phyloP scores from a whole-genome alignment of 2,797 vertebrate genomes.

The Lacerta bilineata region DNA sequence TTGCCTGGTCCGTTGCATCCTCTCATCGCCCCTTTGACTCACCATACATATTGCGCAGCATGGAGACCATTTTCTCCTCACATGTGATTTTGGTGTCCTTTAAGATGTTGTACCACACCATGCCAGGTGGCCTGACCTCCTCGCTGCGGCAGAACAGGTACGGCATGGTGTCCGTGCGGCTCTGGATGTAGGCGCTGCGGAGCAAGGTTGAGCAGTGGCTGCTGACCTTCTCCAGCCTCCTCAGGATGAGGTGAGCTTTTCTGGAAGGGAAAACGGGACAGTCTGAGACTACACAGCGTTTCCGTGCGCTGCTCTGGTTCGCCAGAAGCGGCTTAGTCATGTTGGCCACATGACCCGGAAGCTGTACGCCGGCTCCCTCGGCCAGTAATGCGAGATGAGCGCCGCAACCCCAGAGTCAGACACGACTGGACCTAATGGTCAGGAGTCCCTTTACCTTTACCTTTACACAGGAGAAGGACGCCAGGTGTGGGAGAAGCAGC shows the following conservation, averaged over 20 bases:
- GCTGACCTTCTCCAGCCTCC: conserved; percentile 92
- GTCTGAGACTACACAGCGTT: conserved; percentile 12
- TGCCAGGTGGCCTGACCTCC: conserved; percentile 84
- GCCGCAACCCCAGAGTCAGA: no score
- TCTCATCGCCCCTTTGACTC: conserved; percentile 96
- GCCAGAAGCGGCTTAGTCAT: no score
- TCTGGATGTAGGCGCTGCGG: conserved; percentile 94
- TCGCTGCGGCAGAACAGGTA: conserved; percentile 93
- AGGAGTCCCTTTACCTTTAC: no score
- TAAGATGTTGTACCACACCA: conserved; percentile 90
- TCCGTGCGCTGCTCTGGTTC: no score
- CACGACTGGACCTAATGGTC: no score
- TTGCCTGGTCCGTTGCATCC: conserved; percentile 56
- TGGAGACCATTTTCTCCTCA: conserved; percentile 94
- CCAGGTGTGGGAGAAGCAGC: not conserved
- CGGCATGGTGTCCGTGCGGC: conserved; percentile 93
- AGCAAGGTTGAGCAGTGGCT: conserved; percentile 86
- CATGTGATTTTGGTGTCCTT: conserved; percentile 92
- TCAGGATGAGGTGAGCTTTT: conserved; percentile 95
- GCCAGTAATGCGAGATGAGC: no score
- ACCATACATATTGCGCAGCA: conserved; percentile 95
- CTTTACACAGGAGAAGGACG: not conserved
- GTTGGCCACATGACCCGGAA: no score
- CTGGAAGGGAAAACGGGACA: conserved; percentile 76
- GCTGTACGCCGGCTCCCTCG: no score